phyloP scores from a whole-genome alignment of 2,888 invertebrate genomes.

The Drosophila fungiperda region DNA sequence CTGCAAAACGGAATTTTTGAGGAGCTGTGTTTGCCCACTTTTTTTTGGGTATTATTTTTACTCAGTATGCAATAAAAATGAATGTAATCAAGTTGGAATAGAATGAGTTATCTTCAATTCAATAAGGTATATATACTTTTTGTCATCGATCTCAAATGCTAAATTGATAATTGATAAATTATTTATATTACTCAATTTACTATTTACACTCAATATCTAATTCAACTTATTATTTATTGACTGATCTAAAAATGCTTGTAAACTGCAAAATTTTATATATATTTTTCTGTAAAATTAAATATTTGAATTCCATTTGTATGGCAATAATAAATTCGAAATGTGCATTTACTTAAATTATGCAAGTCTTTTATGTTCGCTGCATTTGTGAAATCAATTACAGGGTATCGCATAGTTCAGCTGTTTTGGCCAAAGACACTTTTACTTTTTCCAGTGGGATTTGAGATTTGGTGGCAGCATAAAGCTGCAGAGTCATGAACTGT shows the following conservation, averaged over 20 bases:
- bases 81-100: not conserved
- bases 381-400: not conserved
- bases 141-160: not conserved
- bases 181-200: not conserved
- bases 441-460: slow-evolving; percentile 3
- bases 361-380: too few species aligned
- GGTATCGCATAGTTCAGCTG: not conserved
- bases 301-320: not conserved
- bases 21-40: slow-evolving; percentile 29
- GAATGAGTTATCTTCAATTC: not conserved
- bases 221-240: not conserved
- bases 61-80: slow-evolving; percentile 11
- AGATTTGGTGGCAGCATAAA: slow-evolving; percentile 33
- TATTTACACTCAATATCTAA: not conserved
- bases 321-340: not conserved
- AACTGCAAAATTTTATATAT: too few species aligned
- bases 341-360: not conserved
- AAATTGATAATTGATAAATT: too few species aligned
- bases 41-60: slow-evolving; percentile 3
- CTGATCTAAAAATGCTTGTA: too few species aligned
- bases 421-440: not conserved
- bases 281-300: too few species aligned
- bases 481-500: slow-evolving; percentile 74
- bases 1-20: slow-evolving; percentile 61
- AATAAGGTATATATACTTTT: not conserved